phyloP scores from a whole-genome alignment of 2,113 vertebrate species.

The Capreolus pygargus region DNA sequence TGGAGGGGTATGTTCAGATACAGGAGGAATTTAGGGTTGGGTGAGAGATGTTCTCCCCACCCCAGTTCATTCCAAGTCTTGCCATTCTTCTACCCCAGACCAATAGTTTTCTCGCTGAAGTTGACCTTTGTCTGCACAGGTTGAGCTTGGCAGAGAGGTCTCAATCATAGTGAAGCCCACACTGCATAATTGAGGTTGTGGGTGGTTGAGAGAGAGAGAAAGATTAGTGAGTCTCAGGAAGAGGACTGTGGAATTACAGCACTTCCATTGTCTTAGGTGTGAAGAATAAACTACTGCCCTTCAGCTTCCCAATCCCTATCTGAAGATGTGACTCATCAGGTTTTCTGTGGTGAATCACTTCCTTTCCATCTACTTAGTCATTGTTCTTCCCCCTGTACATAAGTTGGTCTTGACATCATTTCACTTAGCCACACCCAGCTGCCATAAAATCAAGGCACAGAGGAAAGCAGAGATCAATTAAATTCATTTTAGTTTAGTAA shows the following conservation, averaged over 20 bases:
- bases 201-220: not conserved
- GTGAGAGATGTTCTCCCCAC: not conserved
- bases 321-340: not conserved
- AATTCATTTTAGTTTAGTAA: not conserved
- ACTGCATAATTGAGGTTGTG: not conserved
- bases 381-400: not conserved
- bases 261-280: not conserved
- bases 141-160: not conserved
- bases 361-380: not conserved
- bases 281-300: not conserved
- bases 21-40: not conserved
- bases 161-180: not conserved
- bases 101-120: not conserved
- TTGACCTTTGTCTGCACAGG: not conserved
- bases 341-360: not conserved
- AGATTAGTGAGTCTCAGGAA: not conserved
- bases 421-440: not conserved
- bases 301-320: not conserved
- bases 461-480: not conserved
- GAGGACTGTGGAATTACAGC: not conserved
- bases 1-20: not conserved
- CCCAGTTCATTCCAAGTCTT: not conserved
- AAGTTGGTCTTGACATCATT: not conserved
- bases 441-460: not conserved
- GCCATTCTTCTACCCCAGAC: not conserved